Evolutionary conservation across 2,797 vertebrate species (phyloP), one percentile per base, ranked within the genome.

Genomic region (Crocodylus rhombifer): DNA sequence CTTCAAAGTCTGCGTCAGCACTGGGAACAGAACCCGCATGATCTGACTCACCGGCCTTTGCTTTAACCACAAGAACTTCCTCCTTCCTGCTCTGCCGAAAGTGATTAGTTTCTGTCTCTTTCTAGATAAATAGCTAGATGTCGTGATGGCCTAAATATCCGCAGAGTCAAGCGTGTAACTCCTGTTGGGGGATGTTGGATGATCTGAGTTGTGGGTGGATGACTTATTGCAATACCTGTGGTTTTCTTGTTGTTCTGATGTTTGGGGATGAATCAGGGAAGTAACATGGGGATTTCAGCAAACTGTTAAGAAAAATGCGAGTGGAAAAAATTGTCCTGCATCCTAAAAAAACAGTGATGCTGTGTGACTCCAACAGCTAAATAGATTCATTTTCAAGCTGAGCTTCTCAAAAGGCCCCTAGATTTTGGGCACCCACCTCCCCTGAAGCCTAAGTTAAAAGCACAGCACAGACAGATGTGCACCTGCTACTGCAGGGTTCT

Each of bases 21-120:
- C 95, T 97, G 95, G 90, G 94, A 96, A 91, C 88, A 91, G 81
- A 96, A 92, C 94, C 93, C 95, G 92, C 94, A 96, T 91, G 79
- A 83, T 97, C 96, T 97, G 94, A 96, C 93, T 97, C 96, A 93
- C 4, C 94, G 94, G 94, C 94, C 95, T 95, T 92, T 93, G 93
- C 96, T 92, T 94, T 95, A 95, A 97, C 96, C 94, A 94, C 96
- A 97, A 96, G 92, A 96, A 96, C 96, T 97, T 97, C 96, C 94
- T 92, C 83, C 88, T 95, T 89, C 92, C 94, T 5, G 1, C 91
- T 88, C 3, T 83, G 33, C 94, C 95, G 91, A 95, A 95, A 95
- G 94, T 85, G 94, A 88, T 95, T 91, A 86, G 95, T 89, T 97
- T 97, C 95, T 96, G 95, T 91, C 95, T 91, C 80, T 60, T 89